Evolutionary conservation across 1,140 invertebrate species (phyloP), one percentile per base, ranked within the genome.

Genomic region (Cydia fagiglandana): DNA sequence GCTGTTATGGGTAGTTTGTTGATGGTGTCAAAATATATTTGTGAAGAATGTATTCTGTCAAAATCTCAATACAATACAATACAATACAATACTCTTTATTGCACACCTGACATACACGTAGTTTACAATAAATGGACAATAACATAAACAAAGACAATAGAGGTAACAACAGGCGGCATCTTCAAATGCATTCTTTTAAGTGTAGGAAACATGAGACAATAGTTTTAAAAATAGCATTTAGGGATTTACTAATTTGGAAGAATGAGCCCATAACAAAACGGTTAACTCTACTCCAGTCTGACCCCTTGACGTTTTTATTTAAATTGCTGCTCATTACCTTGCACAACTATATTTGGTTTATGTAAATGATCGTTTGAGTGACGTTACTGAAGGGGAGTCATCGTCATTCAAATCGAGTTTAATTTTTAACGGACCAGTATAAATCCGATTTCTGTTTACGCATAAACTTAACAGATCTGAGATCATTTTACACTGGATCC

Each of bases 301-400:
- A 61, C 56, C 56, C 56, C 56, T 61, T 61, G 56, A 61, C 56
- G 56, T 61, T 61, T 61, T 61, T 61, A 61, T 61, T 61, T 61
- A 61, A 61, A 61, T 61, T 61, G 7, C 56, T 61, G 20, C 20
- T 61, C 56, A 61, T 61, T 61, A 61, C 56, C 56, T 61, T 61
- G 20, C 56, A 61, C 56, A 61, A 61, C 56, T 61, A 61, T 61
- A 61, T 61, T 61, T 61, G 20, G 56, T 61, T 61, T 61, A 61
- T 61, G 56, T 61, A 61, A 61, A 61, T 61, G 56, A 61, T 61
- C 56, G 56, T 61, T 61, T 61, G 56, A 61, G 56, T 61, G 56
- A 61, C 20, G 56, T 9, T 61, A 61, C 56, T 3, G 17, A n/a
- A 24, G 56, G 56, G 56, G 20, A 20, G 12, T 61, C 56, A 17